Base-by-base conservation (phyloP, 2,888 invertebrate species). In the Netelia inedita region DNA sequence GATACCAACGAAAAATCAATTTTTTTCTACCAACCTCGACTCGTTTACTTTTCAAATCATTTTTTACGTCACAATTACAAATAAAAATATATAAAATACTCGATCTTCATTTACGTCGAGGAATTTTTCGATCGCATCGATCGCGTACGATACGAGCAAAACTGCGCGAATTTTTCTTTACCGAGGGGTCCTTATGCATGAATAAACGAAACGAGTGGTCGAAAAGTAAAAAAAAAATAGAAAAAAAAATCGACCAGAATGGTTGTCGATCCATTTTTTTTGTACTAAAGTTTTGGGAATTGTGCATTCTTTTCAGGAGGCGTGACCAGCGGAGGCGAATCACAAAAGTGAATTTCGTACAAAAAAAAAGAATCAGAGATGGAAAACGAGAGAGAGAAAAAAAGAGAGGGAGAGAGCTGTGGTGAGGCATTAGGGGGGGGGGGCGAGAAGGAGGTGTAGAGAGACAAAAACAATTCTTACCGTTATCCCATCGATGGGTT, bases 241-340 rank as follows among this genome's bases (percentile, higher is more conserved):
- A 53, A 63, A 65, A 81, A 68, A 57, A 69, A 72, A 55, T 83
- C 28, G 28, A 35, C 28, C 28, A 35, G 28, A 35, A 35, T 35
- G 28, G 6, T 35, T 35, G 28, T 35, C 28, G 28, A 35, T 35
- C 5, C 3, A 35, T 35, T 35, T 35, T 73, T 19, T 68, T 76
- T 81, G 55, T 72, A 82, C 82, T 86, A 81, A 79, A 86, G 66
- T 82, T 57, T 78, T 78, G 28, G 83, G 69, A 82, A 80, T 86
- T 82, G 86, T 90, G 86, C 88, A 87, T 93, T 93, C 88, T 93
- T 93, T 93, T 92, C 93, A 93, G 93, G 92, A 88, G 89, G 89
- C 89, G 85, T 90, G 89, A 91, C 90, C 88, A 91, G 92, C 86
- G 91, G 92, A 90, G 92, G 89, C 89, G 91, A 92, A 89, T 90